These are phyloP conservation scores for Papilio machaon DNA, from an alignment of 1,140 invertebrate species.

Conservation along the genomic window DNA sequence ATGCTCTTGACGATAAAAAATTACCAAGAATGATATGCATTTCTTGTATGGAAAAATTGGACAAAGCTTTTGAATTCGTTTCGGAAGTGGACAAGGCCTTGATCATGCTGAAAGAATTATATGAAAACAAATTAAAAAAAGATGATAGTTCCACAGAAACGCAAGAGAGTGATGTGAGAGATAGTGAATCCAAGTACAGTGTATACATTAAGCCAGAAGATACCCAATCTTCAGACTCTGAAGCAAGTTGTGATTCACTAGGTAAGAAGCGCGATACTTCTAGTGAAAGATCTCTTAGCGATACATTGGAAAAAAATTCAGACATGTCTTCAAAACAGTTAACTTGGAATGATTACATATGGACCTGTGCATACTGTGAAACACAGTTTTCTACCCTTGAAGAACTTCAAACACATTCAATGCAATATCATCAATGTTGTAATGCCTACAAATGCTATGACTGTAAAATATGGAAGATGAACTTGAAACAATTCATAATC, in stretches of 20 bases:
- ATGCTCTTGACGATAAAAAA: constrained; percentile 43
- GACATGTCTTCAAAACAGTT: constrained; percentile 42
- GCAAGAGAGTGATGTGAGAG: constrained; percentile 6
- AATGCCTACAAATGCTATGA: constrained; percentile 60
- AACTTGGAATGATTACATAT: constrained; percentile 63
- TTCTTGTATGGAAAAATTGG: constrained; percentile 46
- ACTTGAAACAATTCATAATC: constrained; percentile 47
- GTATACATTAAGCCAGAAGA: constrained; percentile 22
- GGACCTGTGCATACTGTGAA: constrained; percentile 65
- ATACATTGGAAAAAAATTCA: constrained; percentile 28
- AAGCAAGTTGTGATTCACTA: neutral
- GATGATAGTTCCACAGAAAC: constrained; percentile 19
- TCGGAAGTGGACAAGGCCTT: constrained; percentile 48
- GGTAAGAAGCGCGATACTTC: neutral
- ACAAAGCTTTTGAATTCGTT: constrained; percentile 53
- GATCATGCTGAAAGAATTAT: constrained; percentile 39
- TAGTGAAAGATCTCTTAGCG: constrained; percentile 31
- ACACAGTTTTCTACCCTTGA: constrained; percentile 59
- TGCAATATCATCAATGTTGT: constrained; percentile 55
- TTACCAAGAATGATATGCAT: constrained; percentile 54
- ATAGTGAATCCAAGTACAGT: neutral
- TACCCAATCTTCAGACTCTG: constrained; percentile 7
- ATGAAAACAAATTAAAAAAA: constrained; percentile 27
- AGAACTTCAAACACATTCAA: constrained; percentile 55
- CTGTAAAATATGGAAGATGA: constrained; percentile 51